Evolutionary conservation across 2,888 invertebrate species (phyloP), one percentile per base, ranked within the genome.

Genomic region (Xestobium rufovillosum): DNA sequence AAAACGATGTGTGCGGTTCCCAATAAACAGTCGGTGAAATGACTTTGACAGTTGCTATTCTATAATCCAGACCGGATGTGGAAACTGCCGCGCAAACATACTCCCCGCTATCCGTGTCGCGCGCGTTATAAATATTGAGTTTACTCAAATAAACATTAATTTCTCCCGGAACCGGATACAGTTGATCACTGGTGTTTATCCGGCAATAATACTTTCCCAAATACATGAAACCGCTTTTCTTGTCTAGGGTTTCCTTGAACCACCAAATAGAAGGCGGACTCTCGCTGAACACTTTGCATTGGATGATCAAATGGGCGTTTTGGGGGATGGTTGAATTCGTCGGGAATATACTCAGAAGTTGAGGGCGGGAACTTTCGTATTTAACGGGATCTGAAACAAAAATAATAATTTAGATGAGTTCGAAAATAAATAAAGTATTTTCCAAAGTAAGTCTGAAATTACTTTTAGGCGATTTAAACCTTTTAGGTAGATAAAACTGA

Each of bases 21-120:
- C 41, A 44, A 15, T 44, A 41, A 31, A 47, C 48, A 4, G 40
- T 43, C 3, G 45, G 31, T 31, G 39, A 40, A 3, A 53, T 51
- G 8, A 57, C 55, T 28, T 47, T 53, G 15, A 61, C 55, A 3
- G 52, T 48, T 12, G 59, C 52, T 30, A 57, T 55, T 45, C 54
- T 55, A 29, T 53, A 48, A 39, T 57, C 58, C 34, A 51, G 53
- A 4, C 62, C 61, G 35, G 52, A 52, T 34, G 50, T 52, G 3
- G 59, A 60, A 17, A 64, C 49, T 8, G 60, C 62, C 25, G 61
- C 46, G 48, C 64, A 64, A 1, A 57, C 57, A 33, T 64, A 64
- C 4, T 55, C 49, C 2, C 64, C 64, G 37, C 56, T 57, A 42
- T 63, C 60, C 3, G 52, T 42, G 33, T 52, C 48, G 14, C 51